A percentile compares a stretch with the other conserved stretches of the same genome.
phyloP scores from a whole-genome alignment of 92 coral and sea anemone genomes.

The Paramuricea clavata region DNA sequence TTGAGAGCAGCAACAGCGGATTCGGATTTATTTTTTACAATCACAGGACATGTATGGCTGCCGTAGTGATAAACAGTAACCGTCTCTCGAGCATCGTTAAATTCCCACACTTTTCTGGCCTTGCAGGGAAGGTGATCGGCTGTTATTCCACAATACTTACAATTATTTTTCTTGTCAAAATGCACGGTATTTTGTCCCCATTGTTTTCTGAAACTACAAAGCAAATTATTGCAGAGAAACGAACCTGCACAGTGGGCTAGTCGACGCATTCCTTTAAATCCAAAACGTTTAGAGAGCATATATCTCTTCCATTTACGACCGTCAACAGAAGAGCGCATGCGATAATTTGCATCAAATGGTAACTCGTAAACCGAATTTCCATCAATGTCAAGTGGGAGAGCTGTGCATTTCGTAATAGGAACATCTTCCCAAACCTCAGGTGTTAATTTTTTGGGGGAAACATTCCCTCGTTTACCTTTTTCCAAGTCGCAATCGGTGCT shows the following conservation, averaged over 20 bases:
- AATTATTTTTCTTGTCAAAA: conserved; percentile 27
- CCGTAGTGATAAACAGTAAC: conserved; percentile 66
- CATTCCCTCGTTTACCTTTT: too few species aligned
- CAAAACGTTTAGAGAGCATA: conserved; percentile 65
- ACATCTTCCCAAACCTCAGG: background rate
- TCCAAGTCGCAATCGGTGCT: background rate
- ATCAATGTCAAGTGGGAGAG: conserved; percentile 61
- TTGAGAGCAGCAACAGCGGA: too few species aligned
- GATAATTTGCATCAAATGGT: conserved; percentile 55
- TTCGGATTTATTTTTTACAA: too few species aligned
- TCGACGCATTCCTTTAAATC: conserved; percentile 63
- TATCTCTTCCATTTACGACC: conserved; percentile 71
- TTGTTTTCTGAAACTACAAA: conserved; percentile 45
- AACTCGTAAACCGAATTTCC: conserved; percentile 57
- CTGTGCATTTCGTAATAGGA: background rate
- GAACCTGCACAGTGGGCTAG: conserved; percentile 73
- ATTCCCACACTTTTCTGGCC: conserved; percentile 73
- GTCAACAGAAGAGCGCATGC: conserved; percentile 63
- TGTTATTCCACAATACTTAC: conserved; percentile 71
- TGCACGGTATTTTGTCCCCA: conserved; percentile 53
- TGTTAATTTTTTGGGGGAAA: background rate
- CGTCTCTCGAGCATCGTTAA: conserved; percentile 32
- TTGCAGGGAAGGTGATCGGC: conserved; percentile 43
- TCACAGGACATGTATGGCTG: conserved; percentile 62
- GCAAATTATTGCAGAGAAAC: conserved; percentile 53